Conservation (phyloP, 2,113 vertebrate species). For the Seriola dumerili region DNA sequence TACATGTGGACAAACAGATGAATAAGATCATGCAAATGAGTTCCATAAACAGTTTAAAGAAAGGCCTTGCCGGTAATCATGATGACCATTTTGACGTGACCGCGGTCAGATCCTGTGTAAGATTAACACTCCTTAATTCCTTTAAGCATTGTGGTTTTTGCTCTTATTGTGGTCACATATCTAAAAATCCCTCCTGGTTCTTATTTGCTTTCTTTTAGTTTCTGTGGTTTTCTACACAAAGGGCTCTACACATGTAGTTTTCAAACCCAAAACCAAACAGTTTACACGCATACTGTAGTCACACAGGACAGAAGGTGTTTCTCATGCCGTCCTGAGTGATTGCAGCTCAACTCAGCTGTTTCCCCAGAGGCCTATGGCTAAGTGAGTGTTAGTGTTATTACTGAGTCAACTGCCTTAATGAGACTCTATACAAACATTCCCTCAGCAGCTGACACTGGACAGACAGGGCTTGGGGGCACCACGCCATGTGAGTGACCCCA, state of each 20-base stretch:
- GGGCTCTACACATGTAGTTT: conserved; percentile 34
- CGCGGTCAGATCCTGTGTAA: conserved; percentile 50
- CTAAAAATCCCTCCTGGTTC: conserved; percentile 41
- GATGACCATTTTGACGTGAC: conserved; percentile 31
- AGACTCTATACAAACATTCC: conserved; percentile 58
- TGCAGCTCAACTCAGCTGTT: conserved; percentile 42
- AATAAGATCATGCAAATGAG: conserved; percentile 61
- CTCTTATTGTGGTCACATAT: conserved; percentile 50
- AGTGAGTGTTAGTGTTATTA: conserved; percentile 66
- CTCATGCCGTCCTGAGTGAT: conserved; percentile 62
- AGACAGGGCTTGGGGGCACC: conserved; percentile 34
- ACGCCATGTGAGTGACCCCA: conserved; percentile 58
- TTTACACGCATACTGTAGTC: conserved; percentile 48
- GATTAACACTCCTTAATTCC: conserved; percentile 53
- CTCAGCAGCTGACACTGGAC: conserved; percentile 60
- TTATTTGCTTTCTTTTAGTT: conserved; percentile 52
- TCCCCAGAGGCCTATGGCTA: conserved; percentile 54
- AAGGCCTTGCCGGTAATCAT: conserved; percentile 14
- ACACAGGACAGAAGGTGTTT: conserved; percentile 60
- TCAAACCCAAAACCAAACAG: conserved; percentile 18
- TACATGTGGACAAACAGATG: conserved; percentile 54
- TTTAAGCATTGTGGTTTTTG: conserved; percentile 48
- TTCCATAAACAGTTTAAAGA: conserved; percentile 41
- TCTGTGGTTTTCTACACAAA: conserved; percentile 55
- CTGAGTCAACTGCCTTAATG: conserved; percentile 65